Evolutionary conservation across 2,797 vertebrate genomes (phyloP).

Genomic region (Pipistrellus kuhlii): DNA sequence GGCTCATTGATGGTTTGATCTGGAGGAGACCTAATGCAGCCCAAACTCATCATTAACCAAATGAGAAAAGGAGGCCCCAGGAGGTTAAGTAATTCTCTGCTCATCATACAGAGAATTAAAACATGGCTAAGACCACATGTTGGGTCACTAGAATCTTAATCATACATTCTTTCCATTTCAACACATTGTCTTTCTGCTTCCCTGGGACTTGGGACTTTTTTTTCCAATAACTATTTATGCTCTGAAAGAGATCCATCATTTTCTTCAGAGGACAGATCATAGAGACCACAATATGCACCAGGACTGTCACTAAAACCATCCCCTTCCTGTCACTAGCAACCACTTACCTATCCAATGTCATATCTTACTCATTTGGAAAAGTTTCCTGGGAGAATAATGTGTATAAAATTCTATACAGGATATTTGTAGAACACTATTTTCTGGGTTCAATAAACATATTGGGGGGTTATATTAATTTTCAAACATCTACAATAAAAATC

Average conservation of each 20-base stretch:
- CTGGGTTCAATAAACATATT: not conserved
- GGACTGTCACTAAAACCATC: not conserved
- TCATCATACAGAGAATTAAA: slow-evolving; percentile 51
- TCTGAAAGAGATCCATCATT: not conserved
- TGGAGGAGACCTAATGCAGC: not conserved
- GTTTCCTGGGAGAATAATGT: not conserved
- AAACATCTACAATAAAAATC: not conserved
- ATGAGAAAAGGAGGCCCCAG: not conserved
- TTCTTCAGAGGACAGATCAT: not conserved
- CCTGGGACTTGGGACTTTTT: not conserved
- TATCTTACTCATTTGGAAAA: slow-evolving; percentile 45
- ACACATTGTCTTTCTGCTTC: not conserved
- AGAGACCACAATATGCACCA: not conserved
- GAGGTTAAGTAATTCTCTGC: slow-evolving; percentile 52
- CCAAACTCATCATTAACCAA: slow-evolving; percentile 35
- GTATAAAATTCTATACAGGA: not conserved
- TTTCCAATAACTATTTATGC: not conserved
- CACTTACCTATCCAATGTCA: not conserved
- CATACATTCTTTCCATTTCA: slow-evolving; percentile 15
- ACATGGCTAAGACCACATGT: not conserved
- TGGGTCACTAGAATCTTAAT: slow-evolving; percentile 52
- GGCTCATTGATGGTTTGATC: not conserved
- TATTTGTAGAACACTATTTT: not conserved
- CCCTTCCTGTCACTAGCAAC: not conserved
- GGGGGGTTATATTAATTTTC: not conserved